phyloP scores from a whole-genome alignment of 1,140 invertebrate species.

The Helicoverpa zea region DNA sequence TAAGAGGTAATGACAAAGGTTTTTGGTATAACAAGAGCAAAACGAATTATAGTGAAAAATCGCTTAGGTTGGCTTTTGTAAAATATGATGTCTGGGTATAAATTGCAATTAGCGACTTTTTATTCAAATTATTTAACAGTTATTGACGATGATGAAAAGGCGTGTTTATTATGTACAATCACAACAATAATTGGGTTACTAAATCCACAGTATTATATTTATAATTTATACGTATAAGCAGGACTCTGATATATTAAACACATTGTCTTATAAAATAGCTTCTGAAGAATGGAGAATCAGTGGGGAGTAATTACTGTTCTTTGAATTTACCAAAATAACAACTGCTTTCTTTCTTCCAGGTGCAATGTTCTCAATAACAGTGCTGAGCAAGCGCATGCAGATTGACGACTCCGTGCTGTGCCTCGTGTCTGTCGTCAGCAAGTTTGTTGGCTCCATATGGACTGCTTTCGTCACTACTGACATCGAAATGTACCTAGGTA shows the following conservation, averaged over 20 bases:
- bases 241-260: too few relatives aligned
- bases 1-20: constrained; percentile 28
- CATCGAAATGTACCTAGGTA: constrained; percentile 81
- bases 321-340: background rate
- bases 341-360: constrained; percentile 62
- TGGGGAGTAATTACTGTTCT: too few relatives aligned
- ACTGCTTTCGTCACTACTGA: constrained; percentile 78
- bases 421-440: constrained; percentile 75
- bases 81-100: too few relatives aligned
- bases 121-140: too few relatives aligned
- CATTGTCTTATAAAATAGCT: too few relatives aligned
- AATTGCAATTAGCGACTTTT: too few relatives aligned
- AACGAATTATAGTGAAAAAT: constrained; percentile 9
- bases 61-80: background rate
- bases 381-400: constrained; percentile 78
- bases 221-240: too few relatives aligned
- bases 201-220: too few relatives aligned
- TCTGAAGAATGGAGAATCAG: too few relatives aligned
- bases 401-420: constrained; percentile 81
- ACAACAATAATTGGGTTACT: too few relatives aligned
- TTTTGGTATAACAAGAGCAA: constrained; percentile 1
- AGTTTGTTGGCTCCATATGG: constrained; percentile 78
- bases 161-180: too few relatives aligned
- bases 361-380: constrained; percentile 79
- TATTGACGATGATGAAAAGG: too few relatives aligned